These are phyloP conservation scores for Coreius guichenoti DNA, from an alignment of 2,797 vertebrate genomes.

Conservation along the genomic window DNA sequence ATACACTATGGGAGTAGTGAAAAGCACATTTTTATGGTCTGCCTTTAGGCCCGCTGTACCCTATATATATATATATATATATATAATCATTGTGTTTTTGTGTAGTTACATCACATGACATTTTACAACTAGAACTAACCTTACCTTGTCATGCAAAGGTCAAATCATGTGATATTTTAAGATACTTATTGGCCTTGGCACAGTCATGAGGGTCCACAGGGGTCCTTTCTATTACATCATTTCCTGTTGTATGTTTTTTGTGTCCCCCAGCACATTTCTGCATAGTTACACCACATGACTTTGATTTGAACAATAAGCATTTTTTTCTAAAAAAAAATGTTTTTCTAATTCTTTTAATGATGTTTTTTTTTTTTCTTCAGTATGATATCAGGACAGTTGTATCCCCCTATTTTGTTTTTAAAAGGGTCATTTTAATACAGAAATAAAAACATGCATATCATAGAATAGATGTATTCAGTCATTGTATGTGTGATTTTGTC, in stretches of 20 bases:
- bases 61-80: too few species aligned
- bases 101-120: neutral
- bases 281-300: neutral
- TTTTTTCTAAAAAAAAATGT: neutral
- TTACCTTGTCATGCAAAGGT: constrained; percentile 13
- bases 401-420: neutral
- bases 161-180: constrained; percentile 32
- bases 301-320: neutral
- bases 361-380: neutral
- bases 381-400: neutral
- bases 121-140: constrained; percentile 2
- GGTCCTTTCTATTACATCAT: neutral
- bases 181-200: neutral
- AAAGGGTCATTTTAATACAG: neutral
- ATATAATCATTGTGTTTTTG: neutral
- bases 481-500: neutral
- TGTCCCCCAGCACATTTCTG: neutral
- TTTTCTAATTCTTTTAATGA: neutral
- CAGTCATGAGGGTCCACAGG: neutral
- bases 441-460: neutral
- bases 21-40: too few species aligned
- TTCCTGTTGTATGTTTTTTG: neutral
- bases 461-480: neutral
- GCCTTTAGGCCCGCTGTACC: too few species aligned
- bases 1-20: too few species aligned